Percentiles rank a stretch among this genome's conserved stretches.
These are phyloP conservation scores for Myoxocephalus aenaeus DNA, from an alignment of 2,797 vertebrate genomes.

Conservation along the genomic window DNA sequence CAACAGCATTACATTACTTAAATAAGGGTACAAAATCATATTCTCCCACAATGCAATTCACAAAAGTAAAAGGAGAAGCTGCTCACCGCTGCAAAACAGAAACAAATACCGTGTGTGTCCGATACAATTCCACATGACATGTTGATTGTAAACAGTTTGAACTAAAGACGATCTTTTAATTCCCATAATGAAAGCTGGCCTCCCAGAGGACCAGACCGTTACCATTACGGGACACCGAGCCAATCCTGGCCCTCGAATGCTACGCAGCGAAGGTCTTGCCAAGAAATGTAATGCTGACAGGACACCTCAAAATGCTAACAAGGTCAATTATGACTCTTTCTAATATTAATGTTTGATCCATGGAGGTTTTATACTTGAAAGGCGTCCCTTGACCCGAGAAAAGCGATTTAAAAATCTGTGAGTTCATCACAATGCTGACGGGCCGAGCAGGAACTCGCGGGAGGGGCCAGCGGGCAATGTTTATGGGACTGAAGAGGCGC, in stretches of 20 bases:
- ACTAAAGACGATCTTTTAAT: not conserved
- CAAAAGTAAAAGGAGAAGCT: not conserved
- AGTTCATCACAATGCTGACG: not conserved
- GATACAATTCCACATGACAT: not conserved
- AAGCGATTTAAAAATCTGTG: not conserved
- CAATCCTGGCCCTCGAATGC: not conserved
- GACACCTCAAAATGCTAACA: not conserved
- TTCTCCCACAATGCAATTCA: too few species aligned
- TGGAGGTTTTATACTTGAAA: not conserved
- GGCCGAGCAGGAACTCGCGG: not conserved
- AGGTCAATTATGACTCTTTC: slow-evolving; percentile 2
- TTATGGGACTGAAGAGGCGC: not conserved
- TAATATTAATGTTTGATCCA: not conserved
- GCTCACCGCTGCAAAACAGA: too few species aligned
- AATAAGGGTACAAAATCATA: too few species aligned
- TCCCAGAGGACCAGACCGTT: not conserved
- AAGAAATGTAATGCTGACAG: not conserved
- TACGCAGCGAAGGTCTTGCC: not conserved
- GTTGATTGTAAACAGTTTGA: too few species aligned
- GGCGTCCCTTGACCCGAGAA: not conserved
- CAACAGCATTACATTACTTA: not conserved
- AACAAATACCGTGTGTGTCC: not conserved
- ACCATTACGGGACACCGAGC: not conserved
- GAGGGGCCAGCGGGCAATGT: not conserved
- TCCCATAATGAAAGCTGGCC: not conserved